Evolutionary conservation across 2,797 vertebrate species (phyloP), one percentile per base, ranked within the genome.

Genomic region (Lindbergichthys nudifrons): DNA sequence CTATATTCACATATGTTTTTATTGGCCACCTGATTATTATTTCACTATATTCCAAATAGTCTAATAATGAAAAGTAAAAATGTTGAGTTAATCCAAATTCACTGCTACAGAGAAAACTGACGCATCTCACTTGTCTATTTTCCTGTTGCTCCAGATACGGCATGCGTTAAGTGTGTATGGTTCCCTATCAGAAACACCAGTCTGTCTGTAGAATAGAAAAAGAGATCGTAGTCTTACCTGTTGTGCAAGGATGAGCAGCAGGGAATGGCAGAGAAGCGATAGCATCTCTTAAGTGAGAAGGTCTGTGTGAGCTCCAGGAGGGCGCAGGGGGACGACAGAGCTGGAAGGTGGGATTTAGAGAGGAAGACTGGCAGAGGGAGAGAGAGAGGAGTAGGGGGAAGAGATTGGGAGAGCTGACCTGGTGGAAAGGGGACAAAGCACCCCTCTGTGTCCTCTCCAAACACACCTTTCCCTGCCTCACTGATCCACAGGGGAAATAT

Each of bases 401-500:
- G 77, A 43, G 71, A 71, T 48, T 69, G 88, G 91, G 82, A 86
- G 88, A 88, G 78, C 85, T 91, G 93, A 91, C 92, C 91, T 92
- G 89, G 87, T 75, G 83, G 86, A 82, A 90, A 74, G 84, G 85
- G 81, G 92, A 98, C 97, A 98, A 98, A 97, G 96, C 94, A 77
- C 87, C 87, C 93, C 94, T 97, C 95, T 98, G 96, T 97, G 93
- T 96, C 83, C 85, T 91, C 88, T 92, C 92, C 92, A 94, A 95
- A 92, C 90, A 94, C 94, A 92, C 84, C 93, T 94, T 94, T 94
- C 89, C 93, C 81, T 75, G 53, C 86, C 92, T 92, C 84, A 87
- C 92, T 90, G 92, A 95, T 95, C 94, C 92, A 93, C 86, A 91
- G 83, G 92, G 89, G 89, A 93, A 96, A 95, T 94, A 94, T 95